Conservation (phyloP, 2,113 vertebrate species). For the Perognathus longimembris region DNA sequence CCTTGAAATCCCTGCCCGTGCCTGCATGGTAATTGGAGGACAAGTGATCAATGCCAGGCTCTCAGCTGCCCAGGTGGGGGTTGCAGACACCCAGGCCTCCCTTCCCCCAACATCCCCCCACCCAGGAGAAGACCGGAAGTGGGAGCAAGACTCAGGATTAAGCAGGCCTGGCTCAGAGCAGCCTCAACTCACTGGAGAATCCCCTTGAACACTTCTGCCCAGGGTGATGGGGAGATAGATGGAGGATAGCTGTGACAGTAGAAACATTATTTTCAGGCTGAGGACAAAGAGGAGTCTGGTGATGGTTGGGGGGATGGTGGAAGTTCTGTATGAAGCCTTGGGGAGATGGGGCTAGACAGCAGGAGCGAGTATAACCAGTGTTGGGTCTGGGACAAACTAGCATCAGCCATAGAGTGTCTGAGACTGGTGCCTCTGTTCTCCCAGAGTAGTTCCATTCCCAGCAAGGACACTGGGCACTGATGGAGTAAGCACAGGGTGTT, state of each 20-base stretch:
- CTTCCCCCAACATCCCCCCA: background rate
- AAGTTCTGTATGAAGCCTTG: background rate
- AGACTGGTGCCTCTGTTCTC: background rate
- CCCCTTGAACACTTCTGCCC: background rate
- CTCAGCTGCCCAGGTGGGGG: conserved; percentile 51
- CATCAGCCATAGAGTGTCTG: background rate
- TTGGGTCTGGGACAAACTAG: background rate
- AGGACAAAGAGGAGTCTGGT: background rate
- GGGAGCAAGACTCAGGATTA: background rate
- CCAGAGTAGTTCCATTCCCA: background rate
- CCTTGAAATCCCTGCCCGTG: conserved; percentile 84
- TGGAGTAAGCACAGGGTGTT: background rate
- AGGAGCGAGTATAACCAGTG: background rate
- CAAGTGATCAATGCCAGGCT: conserved; percentile 82
- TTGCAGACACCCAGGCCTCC: background rate
- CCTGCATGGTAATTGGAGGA: conserved; percentile 82
- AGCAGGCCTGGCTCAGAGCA: background rate
- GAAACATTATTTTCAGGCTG: background rate
- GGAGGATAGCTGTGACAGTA: background rate
- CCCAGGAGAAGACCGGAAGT: conserved; percentile 1
- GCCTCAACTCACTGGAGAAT: background rate
- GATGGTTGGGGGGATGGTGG: too few species aligned
- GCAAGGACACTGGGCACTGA: background rate
- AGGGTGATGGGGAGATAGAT: background rate
- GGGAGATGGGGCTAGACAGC: background rate